Base-by-base conservation (phyloP, 1,140 invertebrate species). In the Nautilus pompilius region DNA sequence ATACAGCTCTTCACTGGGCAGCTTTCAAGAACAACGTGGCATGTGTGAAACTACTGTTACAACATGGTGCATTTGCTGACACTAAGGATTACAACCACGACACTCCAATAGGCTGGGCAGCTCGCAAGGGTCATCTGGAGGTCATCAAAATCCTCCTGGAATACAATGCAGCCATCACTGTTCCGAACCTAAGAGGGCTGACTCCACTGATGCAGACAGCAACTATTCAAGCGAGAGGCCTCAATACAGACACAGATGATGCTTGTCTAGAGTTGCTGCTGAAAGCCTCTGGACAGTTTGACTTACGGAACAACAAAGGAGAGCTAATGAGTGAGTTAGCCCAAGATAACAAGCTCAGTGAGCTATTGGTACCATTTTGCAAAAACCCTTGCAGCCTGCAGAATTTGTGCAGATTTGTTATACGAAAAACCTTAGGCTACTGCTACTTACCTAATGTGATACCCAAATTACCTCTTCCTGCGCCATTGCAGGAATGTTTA, bases 61-160 rank as follows among this genome's bases (percentile, higher is more conserved):
- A 78, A 51, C 55, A 80, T 64, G 82, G 83, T 6, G 85, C 84
- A 5, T 63, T 78, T 46, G 77, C 84, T 5, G 80, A 85, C 70
- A 76, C 75, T 5, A 58, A 68, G n/a, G 85, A 86, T 65, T 78
- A 78, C 58, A 85, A 85, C 66, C 58, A 70, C 33, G 70, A 82
- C 54, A 79, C 77, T 5, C 74, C 78, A 13, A 45, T 80, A 1
- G 73, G 70, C 86, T 98, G 95, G 93, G 95, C 96, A 2, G 93
- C 97, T 34, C 87, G 93, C 66, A 91, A 93, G 2, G 89, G 92
- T 66, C 98, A 98, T 84, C 87, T 90, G 63, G 90, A 89, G 61
- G 93, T 94, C 51, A 91, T 98, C 68, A 87, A 88, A 29, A 90
- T 93, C 15, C 81, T 98, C 59, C 86, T 97, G 53, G 87, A 93